phyloP scores from a whole-genome alignment of 2,797 vertebrate genomes.

The Dermochelys coriacea region DNA sequence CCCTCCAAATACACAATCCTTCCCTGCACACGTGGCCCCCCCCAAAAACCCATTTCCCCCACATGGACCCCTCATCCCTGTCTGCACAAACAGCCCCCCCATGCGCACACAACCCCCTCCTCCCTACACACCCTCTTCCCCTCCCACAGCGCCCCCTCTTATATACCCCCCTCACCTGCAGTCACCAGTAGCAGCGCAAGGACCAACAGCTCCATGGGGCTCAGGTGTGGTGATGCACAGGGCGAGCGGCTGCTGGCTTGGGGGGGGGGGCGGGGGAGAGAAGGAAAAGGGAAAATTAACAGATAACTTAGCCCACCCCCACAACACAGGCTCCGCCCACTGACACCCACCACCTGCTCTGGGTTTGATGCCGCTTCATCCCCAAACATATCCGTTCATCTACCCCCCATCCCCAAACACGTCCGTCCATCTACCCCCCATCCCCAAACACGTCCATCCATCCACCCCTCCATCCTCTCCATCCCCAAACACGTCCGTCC shows the following conservation, averaged over 20 bases:
- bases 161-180: background rate
- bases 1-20: background rate
- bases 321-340: background rate
- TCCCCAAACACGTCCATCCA: background rate
- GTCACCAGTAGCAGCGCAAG: background rate
- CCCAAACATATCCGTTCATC: background rate
- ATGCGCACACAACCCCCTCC: too few species aligned
- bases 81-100: background rate
- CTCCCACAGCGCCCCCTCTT: background rate
- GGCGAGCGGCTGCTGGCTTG: background rate
- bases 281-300: background rate
- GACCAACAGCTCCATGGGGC: background rate
- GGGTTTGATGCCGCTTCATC: background rate
- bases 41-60: too few species aligned
- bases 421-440: background rate
- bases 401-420: background rate
- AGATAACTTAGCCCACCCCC: background rate
- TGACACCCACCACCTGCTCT: background rate
- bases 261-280: background rate
- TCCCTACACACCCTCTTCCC: too few species aligned
- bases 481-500: background rate
- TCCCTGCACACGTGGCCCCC: background rate
- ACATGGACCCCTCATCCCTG: background rate
- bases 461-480: background rate
- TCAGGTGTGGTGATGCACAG: background rate